Conservation (phyloP, 2,888 invertebrate species). For the Zele albiditarsus region DNA sequence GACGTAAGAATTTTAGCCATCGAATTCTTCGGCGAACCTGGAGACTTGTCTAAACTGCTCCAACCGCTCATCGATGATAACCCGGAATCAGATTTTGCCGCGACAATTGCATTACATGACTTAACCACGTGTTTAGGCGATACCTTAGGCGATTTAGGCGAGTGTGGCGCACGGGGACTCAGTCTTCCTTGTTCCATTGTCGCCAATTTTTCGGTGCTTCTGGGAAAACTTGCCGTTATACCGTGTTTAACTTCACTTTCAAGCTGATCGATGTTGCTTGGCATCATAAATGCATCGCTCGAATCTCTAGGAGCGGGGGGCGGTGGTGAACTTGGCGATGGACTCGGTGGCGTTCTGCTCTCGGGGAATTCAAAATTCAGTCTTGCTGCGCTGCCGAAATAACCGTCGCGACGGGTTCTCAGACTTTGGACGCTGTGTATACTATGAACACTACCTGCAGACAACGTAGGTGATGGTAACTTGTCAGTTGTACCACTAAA, state of each 20-base stretch:
- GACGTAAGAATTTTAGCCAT: slow-evolving; percentile 68
- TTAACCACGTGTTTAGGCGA: slow-evolving; percentile 82
- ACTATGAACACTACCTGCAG: slow-evolving; percentile 74
- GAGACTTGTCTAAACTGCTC: slow-evolving; percentile 89
- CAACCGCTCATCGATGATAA: slow-evolving; percentile 91
- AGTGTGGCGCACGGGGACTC: slow-evolving; percentile 78
- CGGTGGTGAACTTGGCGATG: slow-evolving; percentile 82
- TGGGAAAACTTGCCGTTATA: slow-evolving; percentile 72
- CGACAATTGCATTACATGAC: slow-evolving; percentile 76
- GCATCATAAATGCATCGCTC: slow-evolving; percentile 72
- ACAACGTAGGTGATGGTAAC: slow-evolving; percentile 78
- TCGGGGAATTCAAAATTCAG: slow-evolving; percentile 75
- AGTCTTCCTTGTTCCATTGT: slow-evolving; percentile 75
- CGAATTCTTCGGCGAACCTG: slow-evolving; percentile 84
- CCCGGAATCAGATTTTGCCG: slow-evolving; percentile 89
- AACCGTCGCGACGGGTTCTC: slow-evolving; percentile 79
- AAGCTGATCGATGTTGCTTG: slow-evolving; percentile 60
- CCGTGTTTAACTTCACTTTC: slow-evolving; percentile 60
- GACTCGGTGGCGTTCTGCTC: slow-evolving; percentile 71
- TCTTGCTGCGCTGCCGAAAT: slow-evolving; percentile 74
- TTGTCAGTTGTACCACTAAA: slow-evolving; percentile 75
- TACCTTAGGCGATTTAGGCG: slow-evolving; percentile 82
- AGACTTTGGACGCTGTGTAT: slow-evolving; percentile 64
- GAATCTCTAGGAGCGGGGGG: slow-evolving; percentile 87
- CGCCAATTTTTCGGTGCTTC: slow-evolving; percentile 67